A percentile compares a stretch with the other conserved stretches of the same genome.
phyloP scores from a whole-genome alignment of 2,888 invertebrate genomes.

The Holacanthella duospinosa region DNA sequence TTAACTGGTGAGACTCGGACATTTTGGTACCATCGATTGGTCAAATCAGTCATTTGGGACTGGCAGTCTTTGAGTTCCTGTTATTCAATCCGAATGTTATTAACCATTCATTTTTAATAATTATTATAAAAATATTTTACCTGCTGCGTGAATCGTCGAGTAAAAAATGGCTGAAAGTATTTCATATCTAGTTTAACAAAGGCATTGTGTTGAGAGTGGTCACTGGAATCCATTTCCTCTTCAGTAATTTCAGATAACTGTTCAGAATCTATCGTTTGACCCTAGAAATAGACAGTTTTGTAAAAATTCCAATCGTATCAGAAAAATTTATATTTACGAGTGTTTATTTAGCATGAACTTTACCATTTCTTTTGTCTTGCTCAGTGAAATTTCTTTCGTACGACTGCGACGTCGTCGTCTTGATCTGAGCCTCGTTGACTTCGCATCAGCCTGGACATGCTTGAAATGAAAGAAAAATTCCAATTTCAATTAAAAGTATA shows the following conservation, averaged over 20 bases:
- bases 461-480: slow-evolving; percentile 37
- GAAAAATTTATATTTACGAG: no score
- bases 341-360: no score
- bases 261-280: slow-evolving; percentile 85
- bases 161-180: slow-evolving; percentile 92
- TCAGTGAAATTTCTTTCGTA: slow-evolving; percentile 76
- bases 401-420: slow-evolving; percentile 49
- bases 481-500: slow-evolving; percentile 16
- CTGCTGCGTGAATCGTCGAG: slow-evolving; percentile 87
- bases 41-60: slow-evolving; percentile 90
- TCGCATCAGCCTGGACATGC: slow-evolving; percentile 63
- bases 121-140: slow-evolving; percentile 42
- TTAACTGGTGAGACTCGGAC: slow-evolving; percentile 72
- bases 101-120: no score
- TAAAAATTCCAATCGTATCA: no score
- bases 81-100: slow-evolving; percentile 9
- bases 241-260: slow-evolving; percentile 86
- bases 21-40: slow-evolving; percentile 95
- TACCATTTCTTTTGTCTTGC: slow-evolving; percentile 95
- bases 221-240: slow-evolving; percentile 76
- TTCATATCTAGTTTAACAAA: slow-evolving; percentile 86
- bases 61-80: slow-evolving; percentile 91
- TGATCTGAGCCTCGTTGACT: slow-evolving; percentile 35
- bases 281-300: slow-evolving; percentile 43
- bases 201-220: slow-evolving; percentile 68